Evolutionary conservation across 2,888 invertebrate genomes (phyloP).

Genomic region (Lomographa bimaculata): DNA sequence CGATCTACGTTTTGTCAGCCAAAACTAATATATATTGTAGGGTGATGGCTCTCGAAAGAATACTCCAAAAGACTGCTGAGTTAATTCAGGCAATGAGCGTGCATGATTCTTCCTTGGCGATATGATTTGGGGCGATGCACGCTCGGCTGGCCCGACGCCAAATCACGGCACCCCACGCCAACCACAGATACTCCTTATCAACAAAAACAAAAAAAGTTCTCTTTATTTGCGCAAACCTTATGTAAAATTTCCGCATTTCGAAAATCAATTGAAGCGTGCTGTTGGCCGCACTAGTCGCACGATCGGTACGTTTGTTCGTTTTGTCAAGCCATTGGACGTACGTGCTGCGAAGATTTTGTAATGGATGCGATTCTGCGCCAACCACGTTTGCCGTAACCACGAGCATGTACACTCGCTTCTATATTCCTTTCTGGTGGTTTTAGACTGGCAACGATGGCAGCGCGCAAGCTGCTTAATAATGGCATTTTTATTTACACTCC

Average conservation of each 20-base stretch:
- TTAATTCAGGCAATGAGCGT: conserved; percentile 27
- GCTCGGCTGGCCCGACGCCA: conserved; percentile 27
- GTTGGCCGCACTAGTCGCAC: conserved; percentile 17
- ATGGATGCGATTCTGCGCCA: conserved; percentile 22
- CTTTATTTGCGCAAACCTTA: conserved; percentile 4
- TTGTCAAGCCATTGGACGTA: conserved; percentile 24
- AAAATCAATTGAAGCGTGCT: conserved; percentile 21
- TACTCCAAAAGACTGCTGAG: conserved; percentile 9
- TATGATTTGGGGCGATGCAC: conserved; percentile 25
- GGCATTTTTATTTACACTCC: no score
- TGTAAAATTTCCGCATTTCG: conserved; percentile 14
- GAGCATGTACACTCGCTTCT: conserved; percentile 7
- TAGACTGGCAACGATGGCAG: no score
- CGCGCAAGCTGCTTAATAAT: no score
- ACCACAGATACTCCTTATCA: conserved; percentile 9
- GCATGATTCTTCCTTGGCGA: conserved; percentile 21
- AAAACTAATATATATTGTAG: no score
- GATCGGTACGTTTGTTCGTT: conserved; percentile 19
- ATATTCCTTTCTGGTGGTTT: conserved; percentile 4
- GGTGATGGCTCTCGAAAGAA: no score
- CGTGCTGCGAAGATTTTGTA: conserved; percentile 23
- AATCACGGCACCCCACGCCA: conserved; percentile 12
- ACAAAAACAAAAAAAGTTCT: conserved; percentile 15
- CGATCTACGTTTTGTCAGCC: no score
- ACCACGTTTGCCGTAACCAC: conserved; percentile 20